Percentiles rank a stretch among this genome's conserved stretches.
Evolutionary conservation across 2,888 invertebrate genomes (phyloP).

Genomic region (Helicoverpa assulta): DNA sequence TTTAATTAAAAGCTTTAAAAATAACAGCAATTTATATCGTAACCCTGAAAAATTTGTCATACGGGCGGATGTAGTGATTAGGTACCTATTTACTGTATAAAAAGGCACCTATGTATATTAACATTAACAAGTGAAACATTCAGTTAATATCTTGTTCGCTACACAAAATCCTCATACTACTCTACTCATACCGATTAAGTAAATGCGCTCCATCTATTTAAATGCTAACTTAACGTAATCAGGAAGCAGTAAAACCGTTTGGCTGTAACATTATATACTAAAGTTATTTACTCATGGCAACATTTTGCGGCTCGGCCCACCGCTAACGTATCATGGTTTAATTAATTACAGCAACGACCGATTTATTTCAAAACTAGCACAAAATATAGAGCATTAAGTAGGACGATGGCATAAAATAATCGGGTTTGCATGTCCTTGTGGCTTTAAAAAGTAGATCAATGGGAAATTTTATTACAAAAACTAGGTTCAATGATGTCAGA

Average conservation of each 20-base stretch:
- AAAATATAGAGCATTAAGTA: conserved; percentile 52
- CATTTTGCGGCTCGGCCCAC: conserved; percentile 50
- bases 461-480: conserved; percentile 41
- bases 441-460: conserved; percentile 46
- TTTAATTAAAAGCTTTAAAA: too few species aligned
- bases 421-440: conserved; percentile 48
- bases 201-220: conserved; percentile 46
- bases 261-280: conserved; percentile 43
- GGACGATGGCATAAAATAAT: conserved; percentile 58
- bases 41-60: too few species aligned
- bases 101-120: too few species aligned
- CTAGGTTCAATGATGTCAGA: conserved; percentile 45
- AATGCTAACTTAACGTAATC: conserved; percentile 42
- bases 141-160: too few species aligned
- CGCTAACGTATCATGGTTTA: conserved; percentile 52
- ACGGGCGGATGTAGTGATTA: too few species aligned
- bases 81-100: too few species aligned
- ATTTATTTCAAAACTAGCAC: conserved; percentile 55
- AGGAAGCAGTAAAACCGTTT: conserved; percentile 55
- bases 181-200: conserved; percentile 29
- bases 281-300: conserved; percentile 58
- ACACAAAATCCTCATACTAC: conserved; percentile 23
- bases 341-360: conserved; percentile 55
- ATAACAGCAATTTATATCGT: too few species aligned
- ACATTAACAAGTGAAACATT: too few species aligned